A percentile compares a stretch with the other conserved stretches of the same genome.
phyloP scores from a whole-genome alignment of 2,113 vertebrate genomes.

The Melanerpes aurifrons region DNA sequence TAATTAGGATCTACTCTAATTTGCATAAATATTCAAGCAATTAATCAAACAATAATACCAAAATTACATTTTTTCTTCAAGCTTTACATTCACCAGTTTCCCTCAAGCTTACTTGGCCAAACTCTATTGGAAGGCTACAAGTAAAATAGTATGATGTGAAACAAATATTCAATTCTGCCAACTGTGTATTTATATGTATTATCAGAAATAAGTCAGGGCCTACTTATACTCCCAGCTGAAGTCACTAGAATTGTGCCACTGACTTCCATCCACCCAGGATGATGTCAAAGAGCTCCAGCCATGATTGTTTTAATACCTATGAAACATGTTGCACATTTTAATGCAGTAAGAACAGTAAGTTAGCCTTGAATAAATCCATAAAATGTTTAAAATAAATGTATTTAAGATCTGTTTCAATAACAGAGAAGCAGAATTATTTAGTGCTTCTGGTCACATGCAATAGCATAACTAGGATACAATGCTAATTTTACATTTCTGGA shows the following conservation, averaged over 20 bases:
- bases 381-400: not conserved
- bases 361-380: not conserved
- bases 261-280: not conserved
- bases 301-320: not conserved
- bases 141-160: not conserved
- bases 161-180: not conserved
- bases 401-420: not conserved
- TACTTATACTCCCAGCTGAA: conserved; percentile 1
- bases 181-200: not conserved
- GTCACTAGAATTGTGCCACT: not conserved
- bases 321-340: not conserved
- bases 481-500: conserved; percentile 65
- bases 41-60: not conserved
- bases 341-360: not conserved
- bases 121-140: not conserved
- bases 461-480: not conserved
- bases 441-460: not conserved
- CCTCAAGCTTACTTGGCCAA: not conserved
- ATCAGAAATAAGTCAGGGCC: conserved; percentile 20
- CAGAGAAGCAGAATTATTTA: not conserved
- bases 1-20: not conserved
- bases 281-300: not conserved
- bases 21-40: not conserved
- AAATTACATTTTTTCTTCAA: not conserved
- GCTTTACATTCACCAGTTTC: not conserved